These are phyloP conservation scores for Cerastoderma edule DNA, from an alignment of 2,888 invertebrate genomes.

Conservation along the genomic window DNA sequence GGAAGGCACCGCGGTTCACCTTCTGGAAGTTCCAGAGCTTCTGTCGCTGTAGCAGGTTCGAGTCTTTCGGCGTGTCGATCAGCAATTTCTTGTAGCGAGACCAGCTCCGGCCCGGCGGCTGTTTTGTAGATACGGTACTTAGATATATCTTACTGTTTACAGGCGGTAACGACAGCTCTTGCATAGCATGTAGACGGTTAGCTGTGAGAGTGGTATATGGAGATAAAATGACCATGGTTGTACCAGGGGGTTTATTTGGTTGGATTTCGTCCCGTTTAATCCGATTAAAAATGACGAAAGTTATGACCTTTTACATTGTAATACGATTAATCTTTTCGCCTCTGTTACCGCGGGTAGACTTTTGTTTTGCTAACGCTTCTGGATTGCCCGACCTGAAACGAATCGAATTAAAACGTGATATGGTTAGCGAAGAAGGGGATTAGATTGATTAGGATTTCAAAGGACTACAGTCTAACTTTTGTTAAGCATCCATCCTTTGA, in stretches of 20 bases:
- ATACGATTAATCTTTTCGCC: background rate
- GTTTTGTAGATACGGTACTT: conserved; percentile 36
- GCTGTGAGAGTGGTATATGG: background rate
- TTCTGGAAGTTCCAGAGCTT: conserved; percentile 63
- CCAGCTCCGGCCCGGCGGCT: conserved; percentile 56
- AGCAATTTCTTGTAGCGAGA: conserved; percentile 51
- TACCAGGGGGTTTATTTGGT: background rate
- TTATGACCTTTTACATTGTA: conserved; percentile 6
- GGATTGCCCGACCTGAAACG: conserved; percentile 3
- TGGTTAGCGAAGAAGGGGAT: too few relatives aligned
- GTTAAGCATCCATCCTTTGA: too few relatives aligned
- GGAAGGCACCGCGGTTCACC: conserved; percentile 57
- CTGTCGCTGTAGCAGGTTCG: conserved; percentile 52
- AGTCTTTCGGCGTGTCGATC: conserved; percentile 59
- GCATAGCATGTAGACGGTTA: conserved; percentile 34
- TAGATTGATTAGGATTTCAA: too few relatives aligned
- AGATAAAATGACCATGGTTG: conserved; percentile 19
- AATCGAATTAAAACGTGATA: too few relatives aligned
- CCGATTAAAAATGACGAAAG: conserved; percentile 22
- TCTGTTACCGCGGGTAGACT: background rate
- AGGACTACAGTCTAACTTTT: too few relatives aligned
- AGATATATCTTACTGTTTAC: conserved; percentile 46
- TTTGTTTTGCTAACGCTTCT: background rate
- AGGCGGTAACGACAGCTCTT: conserved; percentile 54
- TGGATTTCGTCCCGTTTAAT: background rate